A percentile compares a stretch with the other conserved stretches of the same genome.
Evolutionary conservation across 2,113 vertebrate species (phyloP).

Genomic region (Hippocampus guttulatus): DNA sequence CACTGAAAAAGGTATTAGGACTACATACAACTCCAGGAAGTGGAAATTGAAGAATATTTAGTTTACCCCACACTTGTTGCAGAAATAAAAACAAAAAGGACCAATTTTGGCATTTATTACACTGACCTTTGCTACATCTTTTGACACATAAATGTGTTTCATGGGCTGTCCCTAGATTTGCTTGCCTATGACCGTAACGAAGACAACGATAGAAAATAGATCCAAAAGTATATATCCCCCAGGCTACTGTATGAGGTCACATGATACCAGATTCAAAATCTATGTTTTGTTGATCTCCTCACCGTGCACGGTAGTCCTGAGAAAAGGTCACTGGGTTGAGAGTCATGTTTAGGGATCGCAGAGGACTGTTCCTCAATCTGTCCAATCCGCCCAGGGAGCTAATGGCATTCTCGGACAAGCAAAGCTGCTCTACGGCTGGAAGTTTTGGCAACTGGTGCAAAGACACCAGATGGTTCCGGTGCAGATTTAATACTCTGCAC

Average conservation of each 20-base stretch:
- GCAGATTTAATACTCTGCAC: slow-evolving; percentile 88
- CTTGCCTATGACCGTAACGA: too few species aligned
- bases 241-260: not conserved
- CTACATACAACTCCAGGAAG: not conserved
- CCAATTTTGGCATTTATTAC: too few species aligned
- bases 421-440: slow-evolving; percentile 84
- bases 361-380: slow-evolving; percentile 69
- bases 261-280: not conserved
- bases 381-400: slow-evolving; percentile 77
- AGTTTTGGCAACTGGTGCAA: slow-evolving; percentile 89
- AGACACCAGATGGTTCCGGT: slow-evolving; percentile 84
- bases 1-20: not conserved
- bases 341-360: slow-evolving; percentile 80
- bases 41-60: not conserved
- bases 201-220: too few species aligned
- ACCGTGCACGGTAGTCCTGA: slow-evolving; percentile 83
- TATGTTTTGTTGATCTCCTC: slow-evolving; percentile 31
- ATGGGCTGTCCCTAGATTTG: too few species aligned
- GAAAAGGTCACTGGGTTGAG: slow-evolving; percentile 90
- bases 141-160: too few species aligned
- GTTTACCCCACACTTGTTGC: not conserved
- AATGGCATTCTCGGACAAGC: slow-evolving; percentile 87
- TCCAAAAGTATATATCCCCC: too few species aligned
- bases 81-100: too few species aligned
- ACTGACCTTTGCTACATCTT: too few species aligned